phyloP scores from a whole-genome alignment of 2,888 invertebrate genomes.

The Siphlonurus alternatus region DNA sequence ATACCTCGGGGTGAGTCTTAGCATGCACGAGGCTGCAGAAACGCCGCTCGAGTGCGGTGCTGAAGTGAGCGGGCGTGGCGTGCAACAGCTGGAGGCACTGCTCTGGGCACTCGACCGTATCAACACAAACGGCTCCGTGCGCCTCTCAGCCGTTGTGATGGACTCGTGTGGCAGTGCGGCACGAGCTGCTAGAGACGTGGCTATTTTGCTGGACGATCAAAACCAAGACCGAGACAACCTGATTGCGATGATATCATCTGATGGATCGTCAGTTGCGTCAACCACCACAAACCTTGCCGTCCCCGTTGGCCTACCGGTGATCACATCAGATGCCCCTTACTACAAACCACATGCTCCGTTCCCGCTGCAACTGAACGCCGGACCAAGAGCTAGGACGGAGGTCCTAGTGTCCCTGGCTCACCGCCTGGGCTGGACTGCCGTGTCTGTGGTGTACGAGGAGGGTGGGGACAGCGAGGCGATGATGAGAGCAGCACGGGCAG shows the following conservation, averaged over 20 bases:
- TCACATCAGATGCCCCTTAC: conserved; percentile 12
- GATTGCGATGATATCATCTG: conserved; percentile 13
- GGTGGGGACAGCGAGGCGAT: conserved; percentile 14
- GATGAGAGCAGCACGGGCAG: conserved; percentile 11
- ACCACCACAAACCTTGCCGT: conserved; percentile 12
- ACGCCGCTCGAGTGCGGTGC: conserved; percentile 20
- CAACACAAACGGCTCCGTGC: conserved; percentile 20
- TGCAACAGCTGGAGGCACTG: conserved; percentile 27
- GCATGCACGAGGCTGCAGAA: conserved; percentile 22
- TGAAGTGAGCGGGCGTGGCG: conserved; percentile 14
- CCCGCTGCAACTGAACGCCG: conserved; percentile 14
- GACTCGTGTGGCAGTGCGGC: conserved; percentile 20
- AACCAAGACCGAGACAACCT: conserved; percentile 8
- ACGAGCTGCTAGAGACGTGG: conserved; percentile 13
- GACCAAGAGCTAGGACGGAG: conserved; percentile 8
- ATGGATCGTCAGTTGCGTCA: conserved; percentile 11
- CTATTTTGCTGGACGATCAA: conserved; percentile 11
- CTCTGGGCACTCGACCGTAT: conserved; percentile 26
- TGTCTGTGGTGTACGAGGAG: conserved; percentile 12
- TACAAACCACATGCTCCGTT: conserved; percentile 13
- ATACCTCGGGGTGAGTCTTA: conserved; percentile 25
- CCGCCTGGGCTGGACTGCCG: conserved; percentile 10
- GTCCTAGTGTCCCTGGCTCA: conserved; percentile 10
- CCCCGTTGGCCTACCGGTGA: conserved; percentile 12
- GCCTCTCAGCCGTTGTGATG: conserved; percentile 18